A percentile compares a stretch with the other conserved stretches of the same genome.
Evolutionary conservation across 2,113 vertebrate genomes (phyloP).

Genomic region (Ctenodactylus gundi): DNA sequence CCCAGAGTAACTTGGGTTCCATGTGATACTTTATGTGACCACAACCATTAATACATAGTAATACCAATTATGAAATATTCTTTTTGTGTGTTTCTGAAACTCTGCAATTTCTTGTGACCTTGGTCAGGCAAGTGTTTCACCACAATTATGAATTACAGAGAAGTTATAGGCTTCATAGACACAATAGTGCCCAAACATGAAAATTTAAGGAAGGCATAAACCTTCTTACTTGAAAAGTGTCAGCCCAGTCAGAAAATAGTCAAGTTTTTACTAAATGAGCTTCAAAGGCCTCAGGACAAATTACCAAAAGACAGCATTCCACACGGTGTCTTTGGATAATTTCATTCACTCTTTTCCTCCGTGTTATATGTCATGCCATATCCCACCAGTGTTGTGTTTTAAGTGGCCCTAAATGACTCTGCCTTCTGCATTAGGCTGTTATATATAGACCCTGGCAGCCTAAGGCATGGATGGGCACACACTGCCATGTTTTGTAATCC

Average conservation of each 20-base stretch:
- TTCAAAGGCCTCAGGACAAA: constrained; percentile 50
- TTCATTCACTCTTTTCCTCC: constrained; percentile 27
- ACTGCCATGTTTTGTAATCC: constrained; percentile 42
- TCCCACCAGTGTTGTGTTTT: neutral
- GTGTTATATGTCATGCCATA: neutral
- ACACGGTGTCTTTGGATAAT: constrained; percentile 44
- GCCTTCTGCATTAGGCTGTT: constrained; percentile 26
- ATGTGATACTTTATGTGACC: constrained; percentile 43
- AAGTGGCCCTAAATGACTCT: constrained; percentile 54
- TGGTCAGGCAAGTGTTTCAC: constrained; percentile 45
- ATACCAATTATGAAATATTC: constrained; percentile 46
- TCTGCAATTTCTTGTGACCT: constrained; percentile 65
- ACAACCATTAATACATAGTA: constrained; percentile 45
- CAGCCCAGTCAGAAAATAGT: constrained; percentile 30
- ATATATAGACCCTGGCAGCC: constrained; percentile 28
- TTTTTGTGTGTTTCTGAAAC: neutral
- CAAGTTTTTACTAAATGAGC: constrained; percentile 26
- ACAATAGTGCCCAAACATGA: neutral
- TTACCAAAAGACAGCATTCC: neutral
- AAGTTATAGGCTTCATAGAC: neutral
- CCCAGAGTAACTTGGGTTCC: constrained; percentile 20
- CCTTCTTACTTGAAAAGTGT: constrained; percentile 42
- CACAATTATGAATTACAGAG: constrained; percentile 48
- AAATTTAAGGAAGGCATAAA: constrained; percentile 23
- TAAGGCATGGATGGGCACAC: constrained; percentile 38